Percentiles rank a stretch among this genome's conserved stretches.
These are phyloP conservation scores for Leuctra nigra DNA, from an alignment of 2,888 invertebrate species.

Conservation along the genomic window DNA sequence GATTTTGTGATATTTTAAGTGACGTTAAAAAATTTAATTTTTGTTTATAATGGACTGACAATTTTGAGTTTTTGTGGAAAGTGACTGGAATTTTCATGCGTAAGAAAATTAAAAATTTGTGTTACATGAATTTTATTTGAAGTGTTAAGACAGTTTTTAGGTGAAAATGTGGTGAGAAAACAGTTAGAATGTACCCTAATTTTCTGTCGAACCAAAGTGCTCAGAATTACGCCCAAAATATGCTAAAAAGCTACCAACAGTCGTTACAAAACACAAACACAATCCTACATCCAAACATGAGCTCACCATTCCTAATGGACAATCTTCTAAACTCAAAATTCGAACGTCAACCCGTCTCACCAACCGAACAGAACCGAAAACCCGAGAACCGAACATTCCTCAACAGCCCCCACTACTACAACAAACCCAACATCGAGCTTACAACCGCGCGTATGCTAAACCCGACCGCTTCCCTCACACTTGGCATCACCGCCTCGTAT, in stretches of 20 bases:
- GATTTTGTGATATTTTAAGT: too few species aligned
- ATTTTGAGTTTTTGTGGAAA: too few species aligned
- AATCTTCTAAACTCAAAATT: conserved; percentile 43
- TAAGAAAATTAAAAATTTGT: too few species aligned
- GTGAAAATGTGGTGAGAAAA: too few species aligned
- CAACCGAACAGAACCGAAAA: neutral
- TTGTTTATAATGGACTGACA: too few species aligned
- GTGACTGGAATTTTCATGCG: too few species aligned
- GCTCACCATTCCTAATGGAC: conserved; percentile 55
- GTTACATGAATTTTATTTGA: too few species aligned
- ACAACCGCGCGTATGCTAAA: neutral
- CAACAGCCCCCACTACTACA: neutral
- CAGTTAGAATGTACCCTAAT: conserved; percentile 4
- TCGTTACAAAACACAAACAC: conserved; percentile 22
- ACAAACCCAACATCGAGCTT: neutral
- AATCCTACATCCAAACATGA: conserved; percentile 42
- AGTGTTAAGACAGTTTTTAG: too few species aligned
- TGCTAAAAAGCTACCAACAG: conserved; percentile 23
- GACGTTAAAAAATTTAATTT: too few species aligned
- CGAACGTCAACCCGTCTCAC: conserved; percentile 11
- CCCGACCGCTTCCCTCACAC: conserved; percentile 22
- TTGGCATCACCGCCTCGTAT: conserved; percentile 27
- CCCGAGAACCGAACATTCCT: neutral
- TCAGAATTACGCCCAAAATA: conserved; percentile 20
- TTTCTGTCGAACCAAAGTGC: neutral